These are phyloP conservation scores for Keiferia lycopersicella DNA, from an alignment of 2,888 invertebrate genomes.

Conservation along the genomic window DNA sequence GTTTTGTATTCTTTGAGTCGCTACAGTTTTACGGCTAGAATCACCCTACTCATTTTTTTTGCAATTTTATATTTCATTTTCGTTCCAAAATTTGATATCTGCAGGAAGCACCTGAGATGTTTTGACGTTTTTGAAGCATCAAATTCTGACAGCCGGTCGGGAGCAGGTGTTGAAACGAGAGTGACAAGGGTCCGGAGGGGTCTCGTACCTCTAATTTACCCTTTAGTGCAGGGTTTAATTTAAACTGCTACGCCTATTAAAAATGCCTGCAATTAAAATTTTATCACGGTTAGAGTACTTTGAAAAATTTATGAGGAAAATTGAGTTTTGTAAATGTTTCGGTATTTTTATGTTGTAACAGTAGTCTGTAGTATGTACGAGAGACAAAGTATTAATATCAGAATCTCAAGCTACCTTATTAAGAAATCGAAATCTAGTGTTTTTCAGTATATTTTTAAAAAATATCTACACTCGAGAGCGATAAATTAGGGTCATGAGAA, in stretches of 20 bases:
- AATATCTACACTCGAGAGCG: too few species aligned
- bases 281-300: not conserved
- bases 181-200: slow-evolving; percentile 52
- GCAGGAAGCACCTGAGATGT: slow-evolving; percentile 40
- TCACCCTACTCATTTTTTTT: not conserved
- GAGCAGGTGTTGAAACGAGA: slow-evolving; percentile 56
- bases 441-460: too few species aligned
- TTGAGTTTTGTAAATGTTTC: not conserved
- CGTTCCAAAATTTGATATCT: not conserved
- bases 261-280: not conserved
- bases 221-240: slow-evolving; percentile 15
- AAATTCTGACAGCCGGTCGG: slow-evolving; percentile 41
- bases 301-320: not conserved
- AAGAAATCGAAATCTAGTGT: too few species aligned
- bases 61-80: not conserved
- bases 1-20: too few species aligned
- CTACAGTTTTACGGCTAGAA: too few species aligned
- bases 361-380: too few species aligned
- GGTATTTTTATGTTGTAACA: too few species aligned
- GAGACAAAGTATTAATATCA: too few species aligned
- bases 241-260: slow-evolving; percentile 4
- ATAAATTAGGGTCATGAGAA: too few species aligned
- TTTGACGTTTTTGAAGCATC: slow-evolving; percentile 56
- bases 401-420: too few species aligned
- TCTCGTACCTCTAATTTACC: slow-evolving; percentile 24